Base-by-base conservation (phyloP, 2,113 vertebrate species). In the Pelusios castaneus region DNA sequence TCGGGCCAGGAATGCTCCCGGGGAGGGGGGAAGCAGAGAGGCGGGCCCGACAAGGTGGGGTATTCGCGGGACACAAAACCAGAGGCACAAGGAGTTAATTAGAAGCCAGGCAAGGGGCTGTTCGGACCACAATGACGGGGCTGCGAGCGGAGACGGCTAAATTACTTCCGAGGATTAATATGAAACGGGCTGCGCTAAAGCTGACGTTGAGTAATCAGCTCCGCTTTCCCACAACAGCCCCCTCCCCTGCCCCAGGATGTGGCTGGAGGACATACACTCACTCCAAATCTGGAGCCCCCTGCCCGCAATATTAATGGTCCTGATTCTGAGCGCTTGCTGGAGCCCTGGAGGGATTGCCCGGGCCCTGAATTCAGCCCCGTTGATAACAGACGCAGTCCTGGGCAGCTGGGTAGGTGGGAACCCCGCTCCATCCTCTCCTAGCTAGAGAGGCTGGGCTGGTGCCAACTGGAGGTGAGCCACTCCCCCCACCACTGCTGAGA, bases 81-180 rank as follows among this genome's bases (percentile, higher is more conserved):
- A 98, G 96, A 89, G 96, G 95, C 97, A 94, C 97, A 94, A 98
- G 98, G 98, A 99, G 98, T 99, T 99, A 99, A 98, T 99, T 99
- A 99, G 99, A 98, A 98, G 98, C 98, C 97, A 98, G 98, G 98
- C 98, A 97, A 97, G 98, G 98, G 98, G 98, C 89, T 89, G 78
- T 92, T 96, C 82, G 98, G 98, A 98, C 98, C 98, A 98, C 99
- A 98, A 98, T 98, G 98, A 98, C 98, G 98, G 95, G 93, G 95
- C 93, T 93, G 85, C 95, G 88, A 25, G 97, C 97, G 98, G 97
- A 97, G 96, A 96, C 95, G 95, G 98, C 97, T 97, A 98, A 98
- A 98, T 98, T 98, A 98, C 98, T 99, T 99, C 99, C 98, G 98
- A 98, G 98, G 99, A 99, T 99, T 99, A 99, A 98, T 98, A 8